Conservation (phyloP, 2,113 vertebrate species). For the Chaetura pelagica region DNA sequence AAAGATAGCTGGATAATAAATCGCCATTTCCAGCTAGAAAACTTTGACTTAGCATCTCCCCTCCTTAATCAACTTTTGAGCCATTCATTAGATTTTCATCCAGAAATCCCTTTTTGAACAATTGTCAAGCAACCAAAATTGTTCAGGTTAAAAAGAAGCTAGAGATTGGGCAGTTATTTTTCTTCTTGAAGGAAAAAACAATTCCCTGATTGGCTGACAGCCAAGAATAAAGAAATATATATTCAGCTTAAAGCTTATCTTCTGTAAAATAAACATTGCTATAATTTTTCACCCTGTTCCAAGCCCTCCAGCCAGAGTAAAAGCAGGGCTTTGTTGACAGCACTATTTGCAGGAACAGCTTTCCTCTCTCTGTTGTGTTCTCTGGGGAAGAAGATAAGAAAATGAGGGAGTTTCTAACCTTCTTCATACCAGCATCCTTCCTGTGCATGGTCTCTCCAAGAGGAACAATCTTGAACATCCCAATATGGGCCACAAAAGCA, state of each 20-base stretch:
- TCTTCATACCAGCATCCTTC: background rate
- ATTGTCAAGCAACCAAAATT: background rate
- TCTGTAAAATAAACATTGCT: conserved; percentile 15
- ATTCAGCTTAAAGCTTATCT: conserved; percentile 4
- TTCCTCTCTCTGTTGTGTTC: background rate
- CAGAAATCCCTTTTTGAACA: background rate
- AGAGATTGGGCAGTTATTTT: background rate
- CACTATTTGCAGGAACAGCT: background rate
- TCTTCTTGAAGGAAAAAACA: background rate
- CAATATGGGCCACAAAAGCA: fast-evolving
- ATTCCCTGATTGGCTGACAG: background rate
- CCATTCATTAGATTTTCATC: conserved; percentile 10
- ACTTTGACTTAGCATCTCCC: conserved; percentile 29
- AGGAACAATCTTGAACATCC: background rate
- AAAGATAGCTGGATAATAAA: conserved; percentile 42
- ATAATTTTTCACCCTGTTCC: background rate
- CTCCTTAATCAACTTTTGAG: conserved; percentile 44
- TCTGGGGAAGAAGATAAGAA: background rate
- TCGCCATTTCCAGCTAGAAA: conserved; percentile 27
- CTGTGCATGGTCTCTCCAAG: background rate
- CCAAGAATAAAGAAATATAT: background rate
- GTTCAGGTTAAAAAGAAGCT: conserved; percentile 16
- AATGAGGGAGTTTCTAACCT: background rate
- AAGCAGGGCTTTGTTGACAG: background rate
- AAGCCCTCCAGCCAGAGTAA: background rate